Evolutionary conservation across 2,113 vertebrate species (phyloP), one percentile per base, ranked within the genome.

Genomic region (Chrysochloris asiatica): DNA sequence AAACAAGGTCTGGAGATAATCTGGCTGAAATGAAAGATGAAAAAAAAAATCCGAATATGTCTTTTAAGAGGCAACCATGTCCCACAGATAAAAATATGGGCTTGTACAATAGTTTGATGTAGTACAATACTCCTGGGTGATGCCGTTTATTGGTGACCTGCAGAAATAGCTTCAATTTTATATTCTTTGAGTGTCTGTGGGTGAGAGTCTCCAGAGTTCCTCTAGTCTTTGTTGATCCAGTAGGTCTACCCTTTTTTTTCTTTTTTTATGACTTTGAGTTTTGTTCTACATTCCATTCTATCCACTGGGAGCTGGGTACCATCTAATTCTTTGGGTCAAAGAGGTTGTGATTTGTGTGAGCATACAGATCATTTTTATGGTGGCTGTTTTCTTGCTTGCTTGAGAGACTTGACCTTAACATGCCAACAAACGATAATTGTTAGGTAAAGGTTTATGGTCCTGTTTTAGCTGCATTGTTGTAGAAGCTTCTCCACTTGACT

Each of bases 401-500:
- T 95, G 88, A 91, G 82, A 94, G 50, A 89, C 63, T 91, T 93
- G 79, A 93, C 86, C 28, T 65, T 72, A 89, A 83, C 72, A 61
- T 82, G 59, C 87, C 89, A 72, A 76, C 36, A 50, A 83, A 85
- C 52, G 50, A 77, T 95, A 95, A 96, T 96, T 95, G 86, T 86
- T 86, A 95, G 85, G 94, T 93, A 86, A 71, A 95, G 56, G 65
- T 93, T 72, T 92, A 86, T 77, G 86, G 52, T 91, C 41, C 12
- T 90, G 47, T 72, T 89, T 73, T 86, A 79, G 88, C 91, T 2
- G 0, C 36, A 26, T 77, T 93, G 77, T 85, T 91, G 78, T 72
- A 94, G 90, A 95, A 94, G 90, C 79, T 94, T 96, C 93, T 95
- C 75, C 19, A 86, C 73, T 88, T 82, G 88, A 91, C 71, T 95